These are phyloP conservation scores for Xylocopa sonorina DNA, from an alignment of 1,140 invertebrate genomes.

Conservation along the genomic window DNA sequence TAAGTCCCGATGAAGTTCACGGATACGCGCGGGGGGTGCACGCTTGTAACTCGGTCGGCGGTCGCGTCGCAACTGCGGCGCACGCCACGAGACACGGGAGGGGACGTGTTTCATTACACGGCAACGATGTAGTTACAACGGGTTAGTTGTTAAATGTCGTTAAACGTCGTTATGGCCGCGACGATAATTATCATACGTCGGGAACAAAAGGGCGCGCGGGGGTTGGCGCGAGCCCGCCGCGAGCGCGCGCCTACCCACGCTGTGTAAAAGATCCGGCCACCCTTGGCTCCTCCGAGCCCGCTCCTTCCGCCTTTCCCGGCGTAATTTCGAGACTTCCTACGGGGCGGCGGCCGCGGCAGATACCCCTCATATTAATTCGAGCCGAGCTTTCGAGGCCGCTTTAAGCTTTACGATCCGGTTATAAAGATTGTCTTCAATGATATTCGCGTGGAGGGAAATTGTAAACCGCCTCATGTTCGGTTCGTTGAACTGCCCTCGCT, in stretches of 20 bases:
- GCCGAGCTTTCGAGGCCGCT: slow-evolving; percentile 65
- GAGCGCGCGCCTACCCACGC: slow-evolving; percentile 24
- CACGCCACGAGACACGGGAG: slow-evolving; percentile 37
- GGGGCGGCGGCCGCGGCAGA: slow-evolving; percentile 47
- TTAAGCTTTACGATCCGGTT: slow-evolving; percentile 67
- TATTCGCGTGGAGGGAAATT: slow-evolving; percentile 71
- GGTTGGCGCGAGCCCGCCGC: slow-evolving; percentile 6
- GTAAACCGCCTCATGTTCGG: slow-evolving; percentile 63
- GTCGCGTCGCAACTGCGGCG: neutral
- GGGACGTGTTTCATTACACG: slow-evolving; percentile 57
- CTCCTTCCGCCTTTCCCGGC: slow-evolving; percentile 23
- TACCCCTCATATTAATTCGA: slow-evolving; percentile 66
- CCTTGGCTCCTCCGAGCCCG: neutral
- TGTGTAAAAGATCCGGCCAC: slow-evolving; percentile 58
- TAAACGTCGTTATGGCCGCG: slow-evolving; percentile 64
- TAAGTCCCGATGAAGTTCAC: neutral
- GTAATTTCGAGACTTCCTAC: slow-evolving; percentile 62
- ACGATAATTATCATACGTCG: slow-evolving; percentile 65
- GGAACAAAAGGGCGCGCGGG: slow-evolving; percentile 46
- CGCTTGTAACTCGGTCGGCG: neutral
- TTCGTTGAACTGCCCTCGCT: slow-evolving; percentile 20
- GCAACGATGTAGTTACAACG: slow-evolving; percentile 60
- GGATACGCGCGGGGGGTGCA: neutral
- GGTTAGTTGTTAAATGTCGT: slow-evolving; percentile 65
- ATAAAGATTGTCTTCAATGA: slow-evolving; percentile 73